A percentile compares a stretch with the other conserved stretches of the same genome.
Evolutionary conservation across 2,113 vertebrate genomes (phyloP).

Genomic region (Mystacornis crossleyi): DNA sequence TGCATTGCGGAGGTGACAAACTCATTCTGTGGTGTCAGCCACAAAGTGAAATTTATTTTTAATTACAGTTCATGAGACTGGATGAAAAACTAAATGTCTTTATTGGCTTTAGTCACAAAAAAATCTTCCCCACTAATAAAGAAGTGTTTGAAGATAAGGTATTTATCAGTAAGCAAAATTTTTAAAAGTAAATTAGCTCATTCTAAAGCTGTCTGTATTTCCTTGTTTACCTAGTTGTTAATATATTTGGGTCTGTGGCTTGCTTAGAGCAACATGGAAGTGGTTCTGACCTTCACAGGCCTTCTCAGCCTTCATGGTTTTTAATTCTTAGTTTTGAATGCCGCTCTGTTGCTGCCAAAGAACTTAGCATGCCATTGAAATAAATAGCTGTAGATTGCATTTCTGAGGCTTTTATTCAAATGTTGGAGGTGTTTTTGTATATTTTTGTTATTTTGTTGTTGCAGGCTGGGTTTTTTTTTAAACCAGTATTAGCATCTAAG

Average conservation of each 20-base stretch:
- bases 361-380: neutral
- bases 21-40: neutral
- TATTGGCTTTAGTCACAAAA: neutral
- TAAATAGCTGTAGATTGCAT: neutral
- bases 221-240: neutral
- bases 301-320: neutral
- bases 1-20: neutral
- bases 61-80: neutral
- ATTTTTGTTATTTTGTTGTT: neutral
- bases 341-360: neutral
- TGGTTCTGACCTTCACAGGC: neutral
- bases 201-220: neutral
- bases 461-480: neutral
- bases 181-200: neutral
- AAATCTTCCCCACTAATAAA: neutral
- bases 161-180: neutral
- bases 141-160: neutral
- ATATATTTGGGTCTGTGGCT: neutral
- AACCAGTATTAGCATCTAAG: neutral
- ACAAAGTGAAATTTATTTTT: neutral
- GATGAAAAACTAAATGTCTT: neutral
- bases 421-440: fast-evolving
- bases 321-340: neutral
- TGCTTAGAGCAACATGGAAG: neutral
- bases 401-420: neutral